Percentiles rank a stretch among this genome's conserved stretches.
These are phyloP conservation scores for Corythornis vintsioides DNA, from an alignment of 2,113 vertebrate species.

Conservation along the genomic window DNA sequence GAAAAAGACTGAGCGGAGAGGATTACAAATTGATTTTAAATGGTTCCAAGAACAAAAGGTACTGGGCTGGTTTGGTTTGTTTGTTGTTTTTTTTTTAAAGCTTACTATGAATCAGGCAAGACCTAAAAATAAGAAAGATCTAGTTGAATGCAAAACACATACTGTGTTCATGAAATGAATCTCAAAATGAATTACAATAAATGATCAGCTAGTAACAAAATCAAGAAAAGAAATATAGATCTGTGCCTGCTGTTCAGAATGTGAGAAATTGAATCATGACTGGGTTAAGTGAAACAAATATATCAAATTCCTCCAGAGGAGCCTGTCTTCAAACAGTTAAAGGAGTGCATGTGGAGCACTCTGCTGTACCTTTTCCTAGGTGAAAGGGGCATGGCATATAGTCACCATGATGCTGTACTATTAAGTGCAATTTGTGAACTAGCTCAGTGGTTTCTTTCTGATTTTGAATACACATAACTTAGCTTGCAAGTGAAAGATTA, in stretches of 20 bases:
- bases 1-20: neutral
- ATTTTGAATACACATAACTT: neutral
- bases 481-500: neutral
- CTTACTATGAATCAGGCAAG: conserved; percentile 7
- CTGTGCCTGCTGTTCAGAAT: conserved; percentile 56
- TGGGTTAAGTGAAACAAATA: conserved; percentile 57
- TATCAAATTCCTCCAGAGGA: conserved; percentile 23
- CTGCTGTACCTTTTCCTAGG: neutral
- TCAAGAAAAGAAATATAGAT: conserved; percentile 63
- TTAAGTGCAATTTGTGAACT: neutral
- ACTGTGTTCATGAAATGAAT: conserved; percentile 60
- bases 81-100: neutral
- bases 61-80: neutral
- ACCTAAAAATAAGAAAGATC: conserved; percentile 41
- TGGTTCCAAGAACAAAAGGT: conserved; percentile 38
- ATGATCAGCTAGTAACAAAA: conserved; percentile 75
- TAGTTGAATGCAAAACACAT: conserved; percentile 35
- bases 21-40: conserved; percentile 34
- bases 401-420: neutral
- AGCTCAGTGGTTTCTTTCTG: neutral
- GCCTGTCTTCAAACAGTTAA: conserved; percentile 30
- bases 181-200: conserved; percentile 70
- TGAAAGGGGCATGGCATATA: neutral
- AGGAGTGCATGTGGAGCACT: neutral
- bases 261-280: conserved; percentile 68